These are phyloP conservation scores for Chrosomus eos DNA, from an alignment of 2,797 vertebrate species.

Conservation along the genomic window DNA sequence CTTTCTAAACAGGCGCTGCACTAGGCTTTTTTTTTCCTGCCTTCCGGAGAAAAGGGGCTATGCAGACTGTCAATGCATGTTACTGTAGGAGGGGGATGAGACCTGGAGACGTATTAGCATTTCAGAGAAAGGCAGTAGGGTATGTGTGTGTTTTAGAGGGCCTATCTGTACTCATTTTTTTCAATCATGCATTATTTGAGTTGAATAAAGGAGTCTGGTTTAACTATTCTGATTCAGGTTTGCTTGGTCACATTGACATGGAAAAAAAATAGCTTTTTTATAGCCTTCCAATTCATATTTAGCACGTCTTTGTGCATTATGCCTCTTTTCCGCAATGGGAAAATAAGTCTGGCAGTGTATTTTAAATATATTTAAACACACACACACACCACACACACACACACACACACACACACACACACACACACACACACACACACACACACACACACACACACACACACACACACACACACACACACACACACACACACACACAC, in stretches of 20 bases:
- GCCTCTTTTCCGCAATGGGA: background rate
- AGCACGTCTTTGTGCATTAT: conserved; percentile 71
- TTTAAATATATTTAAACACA: conserved; percentile 68
- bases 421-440: too few relatives aligned
- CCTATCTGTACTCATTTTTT: conserved; percentile 62
- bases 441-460: too few relatives aligned
- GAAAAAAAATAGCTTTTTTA: conserved; percentile 79
- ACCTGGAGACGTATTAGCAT: conserved; percentile 80
- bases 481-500: background rate
- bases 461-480: background rate
- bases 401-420: too few relatives aligned
- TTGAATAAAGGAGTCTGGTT: conserved; percentile 6
- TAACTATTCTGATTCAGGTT: conserved; percentile 9
- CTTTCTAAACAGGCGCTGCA: conserved; percentile 71
- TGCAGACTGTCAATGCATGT: conserved; percentile 77
- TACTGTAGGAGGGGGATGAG: conserved; percentile 74
- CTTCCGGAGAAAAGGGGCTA: conserved; percentile 64
- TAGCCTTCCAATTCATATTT: conserved; percentile 80
- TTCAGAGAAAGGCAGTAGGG: conserved; percentile 65
- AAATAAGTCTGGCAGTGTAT: conserved; percentile 61
- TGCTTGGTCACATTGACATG: conserved; percentile 64
- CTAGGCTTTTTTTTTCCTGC: conserved; percentile 56
- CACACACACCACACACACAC: too few relatives aligned
- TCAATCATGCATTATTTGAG: conserved; percentile 13
- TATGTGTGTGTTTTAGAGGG: conserved; percentile 10